Base-by-base conservation (phyloP, 23 tunicate species). In the Trididemnum clinides region DNA sequence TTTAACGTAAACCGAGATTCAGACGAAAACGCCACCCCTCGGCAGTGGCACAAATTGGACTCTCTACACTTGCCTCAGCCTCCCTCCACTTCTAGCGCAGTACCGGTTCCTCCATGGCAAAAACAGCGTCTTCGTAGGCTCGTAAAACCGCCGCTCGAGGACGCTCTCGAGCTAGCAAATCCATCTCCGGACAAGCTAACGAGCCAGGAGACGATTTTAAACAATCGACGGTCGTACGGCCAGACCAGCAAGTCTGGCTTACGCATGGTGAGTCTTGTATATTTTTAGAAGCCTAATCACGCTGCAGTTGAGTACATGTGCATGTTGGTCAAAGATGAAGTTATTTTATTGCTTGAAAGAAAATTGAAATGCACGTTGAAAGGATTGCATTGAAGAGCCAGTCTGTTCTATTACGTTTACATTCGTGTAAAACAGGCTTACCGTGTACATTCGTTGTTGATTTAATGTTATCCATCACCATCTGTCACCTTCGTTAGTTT, bases 241-340 rank as follows among this genome's bases (percentile, higher is more conserved):
- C 74, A 37, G 39, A 38, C 71, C 27, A 80, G 71, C 21, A 83
- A 83, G 44, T 83, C 87, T 21, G 87, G 69, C 18, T 33, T 83
- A 21, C 15, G 87, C 49, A 71, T 83, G 87, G 87, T 83, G 22
- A 71, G 87, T n/a, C n/a, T n/a, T n/a, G n/a, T n/a, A n/a, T n/a
- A n/a, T n/a, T n/a, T n/a, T n/a, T n/a, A n/a, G n/a, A n/a, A n/a
- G n/a, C n/a, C n/a, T n/a, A n/a, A n/a, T n/a, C n/a, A n/a, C n/a
- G n/a, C n/a, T n/a, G n/a, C n/a, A n/a, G n/a, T n/a, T n/a, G n/a
- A n/a, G n/a, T n/a, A n/a, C n/a, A n/a, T n/a, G n/a, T n/a, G n/a
- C n/a, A n/a, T n/a, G n/a, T n/a, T n/a, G n/a, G n/a, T n/a, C n/a
- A n/a, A n/a, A n/a, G n/a, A n/a, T n/a, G n/a, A n/a, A n/a, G n/a